Base-by-base conservation (phyloP, 2,113 vertebrate genomes). In the Thamnaconus septentrionalis region DNA sequence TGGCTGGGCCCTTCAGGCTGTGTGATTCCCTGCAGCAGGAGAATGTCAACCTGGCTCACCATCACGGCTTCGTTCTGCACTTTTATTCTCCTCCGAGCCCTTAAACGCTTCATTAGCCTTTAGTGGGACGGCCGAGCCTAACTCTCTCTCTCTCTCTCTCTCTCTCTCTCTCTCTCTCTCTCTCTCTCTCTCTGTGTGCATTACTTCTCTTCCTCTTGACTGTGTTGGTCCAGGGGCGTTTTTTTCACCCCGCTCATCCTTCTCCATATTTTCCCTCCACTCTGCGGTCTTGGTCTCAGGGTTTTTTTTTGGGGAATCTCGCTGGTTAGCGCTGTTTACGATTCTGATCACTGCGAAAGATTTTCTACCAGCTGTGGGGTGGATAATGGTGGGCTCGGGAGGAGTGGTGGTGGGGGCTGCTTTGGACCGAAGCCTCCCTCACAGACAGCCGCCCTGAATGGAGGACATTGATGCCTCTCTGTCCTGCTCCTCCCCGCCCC, bases 61-160 rank as follows among this genome's bases (percentile, higher is more conserved):
- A 84, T 87, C 87, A 87, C 61, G 49, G 53, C 71, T 85, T 31
- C 78, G 65, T 73, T 78, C 80, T 78, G 68, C 67, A 80, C 82
- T 81, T 85, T 76, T 68, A 81, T 71, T 79, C 84, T 83, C 65
- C 73, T 74, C 64, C 60, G 59, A 71, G 74, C 78, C 57, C 75
- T 73, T 80, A 84, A 85, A 87, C 72, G 87, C 54, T 85, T 91
- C 88, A 90, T 91, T 89, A 87, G 84, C 59, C 80, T 82, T 83
- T 79, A 89, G 88, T 84, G 85, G 78, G 80, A 74, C 83, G 71
- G 60, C 66, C 47, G 78, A 64, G 73, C 76, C 56, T 65, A 75
- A 64, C 49, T 67, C 80, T 53, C 47, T 31, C 49, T 82, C 71
- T 66, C 42, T 59, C 39, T n/a, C 44, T 72, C 56, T 59, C 57